These are phyloP conservation scores for Frankliniella intonsa DNA, from an alignment of 2,888 invertebrate genomes.

Conservation along the genomic window DNA sequence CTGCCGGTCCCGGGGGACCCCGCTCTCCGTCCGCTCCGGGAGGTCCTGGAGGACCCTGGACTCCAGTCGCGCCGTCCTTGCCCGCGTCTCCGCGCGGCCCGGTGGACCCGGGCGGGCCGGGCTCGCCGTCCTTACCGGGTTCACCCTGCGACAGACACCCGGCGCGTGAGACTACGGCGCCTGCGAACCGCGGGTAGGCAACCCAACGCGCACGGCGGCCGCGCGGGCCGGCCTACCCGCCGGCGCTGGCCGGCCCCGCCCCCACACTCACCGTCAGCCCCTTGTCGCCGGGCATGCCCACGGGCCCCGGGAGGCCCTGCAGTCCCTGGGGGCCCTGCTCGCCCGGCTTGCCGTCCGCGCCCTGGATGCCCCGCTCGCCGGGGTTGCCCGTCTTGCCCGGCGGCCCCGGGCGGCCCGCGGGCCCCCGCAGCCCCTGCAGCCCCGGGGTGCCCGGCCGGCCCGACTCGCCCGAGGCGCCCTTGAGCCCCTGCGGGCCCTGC, in stretches of 20 bases:
- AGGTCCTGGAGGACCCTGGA: conserved; percentile 67
- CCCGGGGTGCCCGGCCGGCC: conserved; percentile 42
- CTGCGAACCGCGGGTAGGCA: neutral
- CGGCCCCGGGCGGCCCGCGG: conserved; percentile 64
- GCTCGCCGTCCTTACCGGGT: conserved; percentile 73
- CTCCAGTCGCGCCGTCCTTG: conserved; percentile 70
- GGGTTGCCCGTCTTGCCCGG: conserved; percentile 64
- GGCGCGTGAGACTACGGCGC: neutral
- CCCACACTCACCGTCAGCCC: conserved; percentile 58
- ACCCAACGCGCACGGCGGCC: neutral
- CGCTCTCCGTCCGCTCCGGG: conserved; percentile 59
- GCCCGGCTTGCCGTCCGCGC: conserved; percentile 74
- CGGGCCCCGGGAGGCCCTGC: conserved; percentile 72
- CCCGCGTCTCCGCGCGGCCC: conserved; percentile 78
- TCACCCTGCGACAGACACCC: conserved; percentile 56
- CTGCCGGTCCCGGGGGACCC: conserved; percentile 63
- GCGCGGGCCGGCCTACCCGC: neutral
- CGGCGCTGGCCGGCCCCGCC: neutral
- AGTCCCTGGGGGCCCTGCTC: conserved; percentile 75
- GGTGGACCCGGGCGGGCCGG: conserved; percentile 66
- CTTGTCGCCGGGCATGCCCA: conserved; percentile 73
- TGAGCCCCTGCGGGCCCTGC: conserved; percentile 41
- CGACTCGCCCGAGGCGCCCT: conserved; percentile 42
- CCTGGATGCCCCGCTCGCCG: conserved; percentile 62
- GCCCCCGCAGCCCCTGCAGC: conserved; percentile 54